Evolutionary conservation across 2,888 invertebrate species (phyloP).

Genomic region (Pachycephus smyrnensis): DNA sequence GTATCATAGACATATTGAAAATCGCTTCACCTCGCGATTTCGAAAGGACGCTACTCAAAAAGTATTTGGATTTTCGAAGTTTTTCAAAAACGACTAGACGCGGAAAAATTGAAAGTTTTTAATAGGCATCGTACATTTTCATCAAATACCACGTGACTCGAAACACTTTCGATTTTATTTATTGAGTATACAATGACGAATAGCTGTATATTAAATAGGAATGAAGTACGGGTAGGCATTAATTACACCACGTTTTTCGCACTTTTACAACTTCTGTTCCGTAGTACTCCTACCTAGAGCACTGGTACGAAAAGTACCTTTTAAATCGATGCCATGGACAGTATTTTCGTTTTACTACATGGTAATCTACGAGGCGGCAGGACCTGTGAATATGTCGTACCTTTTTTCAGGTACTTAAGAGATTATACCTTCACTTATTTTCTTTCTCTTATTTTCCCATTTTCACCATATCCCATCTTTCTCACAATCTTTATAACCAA

Average conservation of each 20-base stretch:
- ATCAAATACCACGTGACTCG: not conserved
- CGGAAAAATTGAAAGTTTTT: not conserved
- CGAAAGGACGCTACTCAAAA: not conserved
- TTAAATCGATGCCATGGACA: slow-evolving; percentile 50
- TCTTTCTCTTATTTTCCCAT: not conserved
- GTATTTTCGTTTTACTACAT: slow-evolving; percentile 49
- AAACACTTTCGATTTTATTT: not conserved
- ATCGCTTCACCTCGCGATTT: not conserved
- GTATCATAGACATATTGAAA: not conserved
- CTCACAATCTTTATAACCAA: not conserved
- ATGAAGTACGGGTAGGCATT: not conserved
- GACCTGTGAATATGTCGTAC: not conserved
- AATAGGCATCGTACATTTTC: not conserved
- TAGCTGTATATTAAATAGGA: not conserved
- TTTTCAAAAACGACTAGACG: not conserved
- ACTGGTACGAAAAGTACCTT: slow-evolving; percentile 27
- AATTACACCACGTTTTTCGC: slow-evolving; percentile 17
- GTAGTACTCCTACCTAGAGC: slow-evolving; percentile 21
- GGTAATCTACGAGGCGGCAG: slow-evolving; percentile 34
- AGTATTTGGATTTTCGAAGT: not conserved
- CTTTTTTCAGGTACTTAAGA: slow-evolving; percentile 17
- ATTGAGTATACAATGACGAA: not conserved
- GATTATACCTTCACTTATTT: slow-evolving; percentile 6
- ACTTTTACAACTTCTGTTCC: slow-evolving; percentile 29
- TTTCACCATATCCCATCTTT: not conserved